Evolutionary conservation across 2,888 invertebrate species (phyloP), one percentile per base, ranked within the genome.

Genomic region (Meiosimyza platycephala): DNA sequence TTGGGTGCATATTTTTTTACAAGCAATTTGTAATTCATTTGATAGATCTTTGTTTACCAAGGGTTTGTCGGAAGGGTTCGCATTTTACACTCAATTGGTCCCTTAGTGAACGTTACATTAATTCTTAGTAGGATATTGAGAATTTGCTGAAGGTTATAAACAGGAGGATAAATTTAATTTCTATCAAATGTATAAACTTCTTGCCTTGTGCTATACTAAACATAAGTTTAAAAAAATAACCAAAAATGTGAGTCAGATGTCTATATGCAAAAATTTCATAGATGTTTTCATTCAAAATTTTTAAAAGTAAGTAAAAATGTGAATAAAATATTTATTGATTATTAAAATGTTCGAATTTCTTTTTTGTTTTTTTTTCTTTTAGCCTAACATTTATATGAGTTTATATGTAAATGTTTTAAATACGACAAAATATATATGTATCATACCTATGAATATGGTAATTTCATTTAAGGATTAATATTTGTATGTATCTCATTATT

Each of bases 381-480:
- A 40, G 9, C 69, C 52, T 40, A 69, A 69, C 69, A 69, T 60
- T 69, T 3, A 51, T 52, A 60, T 40, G 51, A 69, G 52, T 55
- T 40, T 67, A 18, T 67, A 57, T 67, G 57, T 57, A 40, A 57
- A 67, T 48, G 47, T 69, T 68, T 60, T 16, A 69, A 69, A 69
- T 69, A 69, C 69, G 69, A 69, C 69, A 69, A 69, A 69, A 69
- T 69, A 69, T 69, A 60, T 51, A 60, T 13, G 7, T 59, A 69
- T 57, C 16, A 22, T 40, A 40, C 40, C 40, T 40, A 40, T 40
- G 40, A 40, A 40, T 40, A 40, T 40, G 40, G 40, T 40, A 40
- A 40, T 40, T 40, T 40, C 40, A 40, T 40, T 40, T 9, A 9
- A 40, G 40, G 40, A 40, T 40, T 40, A 47, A 55, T 47, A 47